Evolutionary conservation across 2,888 invertebrate genomes (phyloP).

Genomic region (Diarsia brunnea): DNA sequence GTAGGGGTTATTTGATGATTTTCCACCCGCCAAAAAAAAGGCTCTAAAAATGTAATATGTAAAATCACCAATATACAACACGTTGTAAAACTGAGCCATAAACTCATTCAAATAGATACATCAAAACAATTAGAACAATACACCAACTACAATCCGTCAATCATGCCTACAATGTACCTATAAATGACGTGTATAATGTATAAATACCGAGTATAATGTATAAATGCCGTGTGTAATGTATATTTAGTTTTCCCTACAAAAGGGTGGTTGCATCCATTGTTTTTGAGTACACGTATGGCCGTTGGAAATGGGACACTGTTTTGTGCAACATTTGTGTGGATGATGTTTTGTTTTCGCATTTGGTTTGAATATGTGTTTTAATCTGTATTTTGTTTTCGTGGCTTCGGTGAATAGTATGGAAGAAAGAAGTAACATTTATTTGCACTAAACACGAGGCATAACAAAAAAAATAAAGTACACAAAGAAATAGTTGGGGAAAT

Average conservation of each 20-base stretch:
- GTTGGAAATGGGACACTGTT: slow-evolving; percentile 38
- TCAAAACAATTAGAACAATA: slow-evolving; percentile 58
- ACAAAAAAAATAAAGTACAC: neutral
- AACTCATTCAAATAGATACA: slow-evolving; percentile 39
- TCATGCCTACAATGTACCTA: slow-evolving; percentile 73
- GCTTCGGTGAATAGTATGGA: neutral
- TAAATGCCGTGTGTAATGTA: slow-evolving; percentile 26
- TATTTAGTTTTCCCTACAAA: slow-evolving; percentile 68
- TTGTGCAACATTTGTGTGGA: slow-evolving; percentile 14
- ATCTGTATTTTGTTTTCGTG: neutral
- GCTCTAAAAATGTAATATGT: too few species aligned
- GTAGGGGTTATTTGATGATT: too few species aligned
- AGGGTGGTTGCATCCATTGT: slow-evolving; percentile 69
- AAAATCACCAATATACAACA: too few species aligned
- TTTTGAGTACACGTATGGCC: slow-evolving; percentile 62
- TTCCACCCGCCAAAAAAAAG: too few species aligned
- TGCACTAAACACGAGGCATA: neutral
- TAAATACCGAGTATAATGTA: slow-evolving; percentile 33
- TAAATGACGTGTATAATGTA: slow-evolving; percentile 69
- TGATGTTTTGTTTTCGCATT: slow-evolving; percentile 36
- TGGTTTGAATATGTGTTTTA: slow-evolving; percentile 4
- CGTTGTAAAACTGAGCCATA: too few species aligned
- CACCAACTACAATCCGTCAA: slow-evolving; percentile 65
- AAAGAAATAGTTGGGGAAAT: neutral
- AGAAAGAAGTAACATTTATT: neutral